phyloP scores from a whole-genome alignment of 2,888 invertebrate species.

The Cryptus viduatorius region DNA sequence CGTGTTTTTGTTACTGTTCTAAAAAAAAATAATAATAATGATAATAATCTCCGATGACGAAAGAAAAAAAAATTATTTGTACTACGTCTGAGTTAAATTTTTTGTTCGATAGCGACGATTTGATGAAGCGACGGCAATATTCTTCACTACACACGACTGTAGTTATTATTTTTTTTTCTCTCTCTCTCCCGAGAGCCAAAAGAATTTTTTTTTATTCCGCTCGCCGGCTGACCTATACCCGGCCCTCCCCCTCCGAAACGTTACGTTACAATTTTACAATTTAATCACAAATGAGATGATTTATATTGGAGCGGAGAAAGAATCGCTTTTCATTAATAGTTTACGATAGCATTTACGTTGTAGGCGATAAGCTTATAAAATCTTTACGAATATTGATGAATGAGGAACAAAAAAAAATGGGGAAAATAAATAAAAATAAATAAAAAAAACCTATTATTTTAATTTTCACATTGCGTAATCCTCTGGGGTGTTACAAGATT shows the following conservation, averaged over 20 bases:
- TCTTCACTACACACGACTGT: no score
- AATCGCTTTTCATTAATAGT: conserved; percentile 62
- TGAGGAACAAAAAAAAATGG: conserved; percentile 20
- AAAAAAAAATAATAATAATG: conserved; percentile 1
- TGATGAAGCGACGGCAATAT: no score
- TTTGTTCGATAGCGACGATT: background rate
- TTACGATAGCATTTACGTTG: conserved; percentile 66
- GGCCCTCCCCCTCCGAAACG: background rate
- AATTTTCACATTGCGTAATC: conserved; percentile 78
- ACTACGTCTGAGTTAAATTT: background rate
- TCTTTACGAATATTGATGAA: conserved; percentile 27
- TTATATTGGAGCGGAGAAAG: conserved; percentile 57
- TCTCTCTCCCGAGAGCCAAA: background rate
- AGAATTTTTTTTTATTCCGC: no score
- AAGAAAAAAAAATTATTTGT: conserved; percentile 23
- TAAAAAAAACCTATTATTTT: conserved; percentile 79
- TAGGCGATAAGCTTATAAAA: conserved; percentile 49
- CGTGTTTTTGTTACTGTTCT: conserved; percentile 5
- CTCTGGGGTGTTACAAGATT: conserved; percentile 77
- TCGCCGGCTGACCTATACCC: no score
- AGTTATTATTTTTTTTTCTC: conserved; percentile 33
- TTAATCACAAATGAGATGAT: conserved; percentile 62
- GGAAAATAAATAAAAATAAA: no score
- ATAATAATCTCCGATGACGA: conserved; percentile 2
- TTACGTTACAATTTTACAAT: conserved; percentile 63